Evolutionary conservation across 1,140 invertebrate species (phyloP), one percentile per base, ranked within the genome.

Genomic region (Brachionus sp.): DNA sequence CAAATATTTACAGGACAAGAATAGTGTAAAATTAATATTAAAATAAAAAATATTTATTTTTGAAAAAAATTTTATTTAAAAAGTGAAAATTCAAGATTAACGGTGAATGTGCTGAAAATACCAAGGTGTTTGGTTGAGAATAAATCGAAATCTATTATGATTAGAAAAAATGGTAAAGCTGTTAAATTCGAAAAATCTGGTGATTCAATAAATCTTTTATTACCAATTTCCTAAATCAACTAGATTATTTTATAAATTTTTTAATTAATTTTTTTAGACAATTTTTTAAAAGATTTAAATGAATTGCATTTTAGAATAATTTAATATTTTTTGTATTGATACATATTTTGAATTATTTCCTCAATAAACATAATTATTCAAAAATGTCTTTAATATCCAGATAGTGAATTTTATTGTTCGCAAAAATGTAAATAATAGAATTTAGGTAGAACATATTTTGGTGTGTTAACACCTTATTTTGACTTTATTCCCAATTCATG

Each of bases 171-270:
- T 42, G 62, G 50, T 5, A 57, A 66, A 57, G 35, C 39, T 33
- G 23, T 80, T 23, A 80, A 80, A 66, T 80, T 62, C 23, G 62
- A 80, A 80, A 80, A 80, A 29, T 39, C 33, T 7, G 77, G 77
- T 42, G 77, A 80, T 25, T 57, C 77, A 66, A 80, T 80, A 3
- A 66, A 80, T 42, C 70, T 75, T 29, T 75, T 75, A 46, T 13
- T 75, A 12, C 70, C 70, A 75, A 19, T 75, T 50, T 46, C 19
- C 7, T 70, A n/a, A 37, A 37, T 37, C 5, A 70, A 29, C 12
- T 33, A 33, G 5, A 33, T n/a, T 39, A 37, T 6, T 70, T 16
- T 39, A 16, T 29, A 12, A 16, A 16, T 39, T 37, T 39, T 39
- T 4, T 44, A 6, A 7, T 70, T 19, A 19, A 16, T 70, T 37